A percentile compares a stretch with the other conserved stretches of the same genome.
Conservation (phyloP, 2,888 invertebrate genomes). For the Mythimna albipuncta region DNA sequence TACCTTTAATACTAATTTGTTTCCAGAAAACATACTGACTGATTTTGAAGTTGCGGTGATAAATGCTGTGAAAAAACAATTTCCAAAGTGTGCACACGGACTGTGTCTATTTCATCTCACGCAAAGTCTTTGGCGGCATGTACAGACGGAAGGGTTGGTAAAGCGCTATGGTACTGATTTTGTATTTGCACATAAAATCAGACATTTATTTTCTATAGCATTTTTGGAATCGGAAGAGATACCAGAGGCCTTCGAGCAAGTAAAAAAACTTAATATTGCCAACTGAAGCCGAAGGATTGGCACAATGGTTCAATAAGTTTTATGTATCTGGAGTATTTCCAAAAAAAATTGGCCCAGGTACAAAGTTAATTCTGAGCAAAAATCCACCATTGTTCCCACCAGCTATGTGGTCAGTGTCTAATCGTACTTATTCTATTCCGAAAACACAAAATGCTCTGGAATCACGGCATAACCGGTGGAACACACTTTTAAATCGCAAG, state of each 20-base stretch:
- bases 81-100: background rate
- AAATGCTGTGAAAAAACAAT: background rate
- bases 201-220: conserved; percentile 42
- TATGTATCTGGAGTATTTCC: too few species aligned
- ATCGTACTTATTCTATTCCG: background rate
- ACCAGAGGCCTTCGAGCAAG: conserved; percentile 8
- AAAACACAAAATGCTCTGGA: background rate
- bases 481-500: background rate
- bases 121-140: conserved; percentile 21
- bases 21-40: background rate
- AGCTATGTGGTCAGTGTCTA: conserved; percentile 2
- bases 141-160: conserved; percentile 16
- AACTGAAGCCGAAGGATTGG: background rate
- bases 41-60: background rate
- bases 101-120: conserved; percentile 20
- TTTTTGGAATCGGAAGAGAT: conserved; percentile 12
- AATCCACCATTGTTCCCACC: background rate
- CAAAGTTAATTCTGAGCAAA: background rate
- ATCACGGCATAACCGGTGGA: background rate
- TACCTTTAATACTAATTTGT: background rate
- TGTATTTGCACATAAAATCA: conserved; percentile 40
- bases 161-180: conserved; percentile 14
- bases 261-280: background rate
- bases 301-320: background rate
- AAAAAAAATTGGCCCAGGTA: background rate